Evolutionary conservation across 2,888 invertebrate genomes (phyloP).

Genomic region (Blastobasis lacticolella): DNA sequence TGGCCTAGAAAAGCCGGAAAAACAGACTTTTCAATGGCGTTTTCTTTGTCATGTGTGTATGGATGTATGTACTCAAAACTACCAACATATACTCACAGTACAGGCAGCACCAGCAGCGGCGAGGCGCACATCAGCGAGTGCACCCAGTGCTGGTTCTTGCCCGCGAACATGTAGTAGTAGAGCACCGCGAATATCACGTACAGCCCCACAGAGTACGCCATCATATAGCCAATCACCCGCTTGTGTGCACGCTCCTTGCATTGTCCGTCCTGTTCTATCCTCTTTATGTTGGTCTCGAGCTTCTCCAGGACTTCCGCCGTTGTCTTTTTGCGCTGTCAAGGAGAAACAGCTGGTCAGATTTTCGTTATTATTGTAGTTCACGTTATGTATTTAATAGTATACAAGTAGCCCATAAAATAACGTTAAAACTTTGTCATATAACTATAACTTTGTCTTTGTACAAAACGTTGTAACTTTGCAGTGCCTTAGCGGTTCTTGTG

Average conservation of each 20-base stretch:
- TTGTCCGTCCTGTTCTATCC: conserved; percentile 85
- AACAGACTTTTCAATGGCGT: too few species aligned
- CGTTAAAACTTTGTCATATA: too few species aligned
- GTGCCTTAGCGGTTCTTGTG: too few species aligned
- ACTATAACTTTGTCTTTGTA: too few species aligned
- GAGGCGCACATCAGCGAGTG: conserved; percentile 84
- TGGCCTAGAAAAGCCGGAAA: too few species aligned
- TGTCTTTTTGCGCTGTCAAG: conserved; percentile 59
- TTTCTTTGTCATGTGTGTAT: too few species aligned
- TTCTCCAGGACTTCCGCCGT: conserved; percentile 76
- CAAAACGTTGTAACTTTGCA: too few species aligned
- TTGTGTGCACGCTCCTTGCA: conserved; percentile 88
- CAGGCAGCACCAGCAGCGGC: conserved; percentile 85
- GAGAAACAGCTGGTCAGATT: not conserved
- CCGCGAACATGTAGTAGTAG: conserved; percentile 87
- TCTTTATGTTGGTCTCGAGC: conserved; percentile 85
- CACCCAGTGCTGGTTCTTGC: conserved; percentile 80
- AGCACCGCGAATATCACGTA: conserved; percentile 81
- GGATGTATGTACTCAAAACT: not conserved
- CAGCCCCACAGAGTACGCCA: conserved; percentile 79
- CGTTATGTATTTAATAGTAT: too few species aligned
- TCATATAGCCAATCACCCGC: conserved; percentile 85
- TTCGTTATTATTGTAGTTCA: too few species aligned
- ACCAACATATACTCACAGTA: conserved; percentile 80
- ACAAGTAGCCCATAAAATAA: too few species aligned